A percentile compares a stretch with the other conserved stretches of the same genome.
Conservation (phyloP, 2,888 invertebrate genomes). For the Phengaris arion region DNA sequence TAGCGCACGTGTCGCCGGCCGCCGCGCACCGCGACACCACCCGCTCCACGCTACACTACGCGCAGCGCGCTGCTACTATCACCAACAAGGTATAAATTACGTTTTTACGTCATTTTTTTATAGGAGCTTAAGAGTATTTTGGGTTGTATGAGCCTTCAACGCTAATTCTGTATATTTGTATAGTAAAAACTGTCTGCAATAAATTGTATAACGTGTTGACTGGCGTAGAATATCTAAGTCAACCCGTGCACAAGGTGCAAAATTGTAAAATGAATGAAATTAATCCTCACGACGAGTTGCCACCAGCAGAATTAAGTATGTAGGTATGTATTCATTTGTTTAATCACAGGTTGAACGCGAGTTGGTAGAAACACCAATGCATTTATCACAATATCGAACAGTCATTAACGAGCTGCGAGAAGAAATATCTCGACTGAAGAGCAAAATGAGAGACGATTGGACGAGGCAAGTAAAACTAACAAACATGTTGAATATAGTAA, state of each 20-base stretch:
- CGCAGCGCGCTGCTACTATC: constrained; percentile 95
- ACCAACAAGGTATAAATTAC: constrained; percentile 85
- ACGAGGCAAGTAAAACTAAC: constrained; percentile 57
- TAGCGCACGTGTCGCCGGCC: constrained; percentile 95
- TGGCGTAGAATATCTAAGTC: no score
- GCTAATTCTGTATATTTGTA: no score
- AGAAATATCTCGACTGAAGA: constrained; percentile 88
- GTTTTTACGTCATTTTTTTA: no score
- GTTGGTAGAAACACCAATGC: constrained; percentile 84
- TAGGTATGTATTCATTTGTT: not conserved
- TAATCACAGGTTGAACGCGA: constrained; percentile 81
- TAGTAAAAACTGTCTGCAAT: no score
- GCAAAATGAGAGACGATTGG: constrained; percentile 88
- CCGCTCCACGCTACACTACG: constrained; percentile 95
- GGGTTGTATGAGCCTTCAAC: no score
- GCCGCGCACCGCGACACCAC: constrained; percentile 92
- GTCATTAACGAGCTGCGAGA: constrained; percentile 90
- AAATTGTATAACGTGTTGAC: no score
- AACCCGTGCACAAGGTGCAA: no score
- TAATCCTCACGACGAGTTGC: no score
- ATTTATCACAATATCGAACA: constrained; percentile 90
- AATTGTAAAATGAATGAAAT: no score
- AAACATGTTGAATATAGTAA: not conserved
- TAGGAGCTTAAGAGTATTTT: no score
- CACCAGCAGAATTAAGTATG: not conserved